Percentiles rank a stretch among this genome's conserved stretches.
These are phyloP conservation scores for Petrocephalus schoutedeni DNA, from an alignment of 2,797 vertebrate genomes.

Conservation along the genomic window DNA sequence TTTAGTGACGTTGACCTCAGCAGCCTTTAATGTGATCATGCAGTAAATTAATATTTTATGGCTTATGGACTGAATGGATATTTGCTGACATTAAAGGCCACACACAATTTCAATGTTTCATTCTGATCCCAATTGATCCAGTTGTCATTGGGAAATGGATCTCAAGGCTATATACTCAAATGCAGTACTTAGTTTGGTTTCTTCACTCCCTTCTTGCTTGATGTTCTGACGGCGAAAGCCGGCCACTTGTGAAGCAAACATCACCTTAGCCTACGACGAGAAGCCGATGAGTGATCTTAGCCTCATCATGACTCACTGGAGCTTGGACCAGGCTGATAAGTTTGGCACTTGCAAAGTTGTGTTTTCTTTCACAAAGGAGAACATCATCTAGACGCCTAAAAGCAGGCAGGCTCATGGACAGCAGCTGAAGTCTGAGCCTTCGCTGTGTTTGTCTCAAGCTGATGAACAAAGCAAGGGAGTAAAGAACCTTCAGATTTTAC, in stretches of 20 bases:
- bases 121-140: background rate
- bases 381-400: background rate
- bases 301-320: background rate
- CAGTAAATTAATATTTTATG: conserved; percentile 18
- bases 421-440: background rate
- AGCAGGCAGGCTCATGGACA: background rate
- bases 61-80: background rate
- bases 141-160: background rate
- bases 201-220: background rate
- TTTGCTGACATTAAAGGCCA: background rate
- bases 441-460: background rate
- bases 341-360: background rate
- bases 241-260: background rate
- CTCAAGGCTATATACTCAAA: background rate
- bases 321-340: background rate
- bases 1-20: conserved; percentile 13
- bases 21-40: background rate
- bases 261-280: background rate
- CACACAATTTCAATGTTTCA: background rate
- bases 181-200: background rate
- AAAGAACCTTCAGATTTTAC: background rate
- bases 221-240: background rate
- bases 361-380: background rate
- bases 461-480: background rate
- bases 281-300: background rate